Conservation (phyloP, 1,140 invertebrate species). For the Cotesia typhae region DNA sequence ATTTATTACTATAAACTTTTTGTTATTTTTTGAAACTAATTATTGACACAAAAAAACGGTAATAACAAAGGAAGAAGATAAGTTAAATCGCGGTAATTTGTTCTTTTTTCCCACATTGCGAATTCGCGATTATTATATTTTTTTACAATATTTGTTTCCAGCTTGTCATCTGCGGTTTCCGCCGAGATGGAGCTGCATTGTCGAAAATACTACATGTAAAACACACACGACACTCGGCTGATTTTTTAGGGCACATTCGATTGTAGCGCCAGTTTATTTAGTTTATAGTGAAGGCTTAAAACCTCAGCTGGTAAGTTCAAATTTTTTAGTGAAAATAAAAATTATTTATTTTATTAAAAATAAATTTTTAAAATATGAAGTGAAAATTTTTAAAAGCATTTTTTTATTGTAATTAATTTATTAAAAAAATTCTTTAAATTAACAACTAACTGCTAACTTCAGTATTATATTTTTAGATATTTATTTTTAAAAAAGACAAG, state of each 20-base stretch:
- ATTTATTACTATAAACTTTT: no score
- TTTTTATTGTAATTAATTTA: no score
- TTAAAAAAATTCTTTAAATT: no score
- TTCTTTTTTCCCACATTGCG: conserved; percentile 11
- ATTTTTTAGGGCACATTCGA: conserved; percentile 1
- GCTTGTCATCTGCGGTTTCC: conserved; percentile 25
- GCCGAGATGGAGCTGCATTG: conserved; percentile 22
- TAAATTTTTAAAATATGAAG: no score
- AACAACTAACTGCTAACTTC: no score
- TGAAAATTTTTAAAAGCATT: no score
- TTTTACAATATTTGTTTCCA: conserved; percentile 13
- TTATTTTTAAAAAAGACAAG: no score
- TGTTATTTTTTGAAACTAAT: no score
- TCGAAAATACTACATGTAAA: neutral
- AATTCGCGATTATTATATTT: conserved; percentile 11
- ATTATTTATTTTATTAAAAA: neutral
- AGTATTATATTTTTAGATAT: no score
- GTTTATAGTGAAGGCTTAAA: neutral
- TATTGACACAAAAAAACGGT: neutral
- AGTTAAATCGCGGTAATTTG: conserved; percentile 6
- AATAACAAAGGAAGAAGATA: neutral
- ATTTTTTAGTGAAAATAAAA: neutral
- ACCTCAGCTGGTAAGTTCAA: neutral
- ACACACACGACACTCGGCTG: conserved; percentile 11
- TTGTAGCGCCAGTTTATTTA: conserved; percentile 1